Conservation (phyloP, 2,888 invertebrate genomes). For the Frankliniella intonsa region DNA sequence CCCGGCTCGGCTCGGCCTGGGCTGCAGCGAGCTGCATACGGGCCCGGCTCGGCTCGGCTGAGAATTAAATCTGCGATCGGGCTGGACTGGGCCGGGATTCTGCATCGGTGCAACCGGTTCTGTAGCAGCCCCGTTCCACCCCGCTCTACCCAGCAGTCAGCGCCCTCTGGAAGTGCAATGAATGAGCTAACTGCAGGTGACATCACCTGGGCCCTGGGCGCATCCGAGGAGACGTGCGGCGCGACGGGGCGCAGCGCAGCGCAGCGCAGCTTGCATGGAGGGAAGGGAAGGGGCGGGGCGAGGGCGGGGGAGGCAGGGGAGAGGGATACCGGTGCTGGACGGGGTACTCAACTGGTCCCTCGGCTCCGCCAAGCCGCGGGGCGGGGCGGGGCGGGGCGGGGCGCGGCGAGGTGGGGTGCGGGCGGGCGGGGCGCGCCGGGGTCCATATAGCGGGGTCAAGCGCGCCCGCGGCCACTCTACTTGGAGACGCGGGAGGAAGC, state of each 20-base stretch:
- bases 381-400: not conserved
- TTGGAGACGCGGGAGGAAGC: not conserved
- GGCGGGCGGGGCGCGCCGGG: not conserved
- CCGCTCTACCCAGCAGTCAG: not conserved
- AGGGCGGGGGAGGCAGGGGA: not conserved
- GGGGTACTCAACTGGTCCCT: not conserved
- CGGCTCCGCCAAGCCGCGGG: not conserved
- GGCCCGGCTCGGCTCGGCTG: too few species aligned
- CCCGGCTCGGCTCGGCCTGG: too few species aligned
- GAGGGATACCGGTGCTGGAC: not conserved
- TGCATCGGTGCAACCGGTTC: not conserved
- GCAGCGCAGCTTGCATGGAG: not conserved
- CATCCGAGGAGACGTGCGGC: not conserved
- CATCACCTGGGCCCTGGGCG: not conserved
- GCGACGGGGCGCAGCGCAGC: not conserved
- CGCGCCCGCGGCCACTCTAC: not conserved
- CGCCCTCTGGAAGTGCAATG: not conserved
- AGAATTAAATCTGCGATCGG: too few species aligned
- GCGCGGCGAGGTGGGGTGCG: not conserved
- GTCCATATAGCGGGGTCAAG: conserved; percentile 16
- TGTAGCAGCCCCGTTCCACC: not conserved
- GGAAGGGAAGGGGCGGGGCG: not conserved
- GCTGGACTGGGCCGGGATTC: not conserved
- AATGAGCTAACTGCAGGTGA: conserved; percentile 8
- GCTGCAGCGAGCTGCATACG: too few species aligned